Evolutionary conservation across 2,888 invertebrate species (phyloP).

Genomic region (Abrostola tripartita): DNA sequence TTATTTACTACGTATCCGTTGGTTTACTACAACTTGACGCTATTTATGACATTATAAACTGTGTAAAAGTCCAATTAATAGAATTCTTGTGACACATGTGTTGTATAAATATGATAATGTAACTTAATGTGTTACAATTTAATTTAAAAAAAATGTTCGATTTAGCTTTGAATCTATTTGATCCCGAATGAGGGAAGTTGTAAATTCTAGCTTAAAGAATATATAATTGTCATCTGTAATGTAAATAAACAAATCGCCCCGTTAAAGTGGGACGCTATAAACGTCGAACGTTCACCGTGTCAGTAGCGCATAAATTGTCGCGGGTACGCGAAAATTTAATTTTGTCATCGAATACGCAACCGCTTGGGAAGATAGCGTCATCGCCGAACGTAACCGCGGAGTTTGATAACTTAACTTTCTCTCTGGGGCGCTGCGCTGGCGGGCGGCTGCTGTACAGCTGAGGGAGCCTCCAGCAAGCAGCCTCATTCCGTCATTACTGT

Average conservation of each 20-base stretch:
- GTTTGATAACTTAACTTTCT: slow-evolving; percentile 88
- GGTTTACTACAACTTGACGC: not conserved
- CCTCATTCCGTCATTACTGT: slow-evolving; percentile 77
- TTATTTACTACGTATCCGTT: not conserved
- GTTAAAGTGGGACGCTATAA: slow-evolving; percentile 73
- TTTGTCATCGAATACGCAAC: slow-evolving; percentile 87
- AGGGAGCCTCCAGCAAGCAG: slow-evolving; percentile 64
- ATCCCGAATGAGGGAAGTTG: no score
- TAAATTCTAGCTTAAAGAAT: not conserved
- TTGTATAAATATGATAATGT: no score
- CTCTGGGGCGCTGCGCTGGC: slow-evolving; percentile 66
- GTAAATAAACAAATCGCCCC: slow-evolving; percentile 64
- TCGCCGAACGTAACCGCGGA: slow-evolving; percentile 84
- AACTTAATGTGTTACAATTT: no score
- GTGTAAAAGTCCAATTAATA: no score
- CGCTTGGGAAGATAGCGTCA: slow-evolving; percentile 82
- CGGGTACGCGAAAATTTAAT: slow-evolving; percentile 79
- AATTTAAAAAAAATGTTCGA: no score
- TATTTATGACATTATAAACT: no score
- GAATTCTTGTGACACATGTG: no score
- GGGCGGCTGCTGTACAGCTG: slow-evolving; percentile 59
- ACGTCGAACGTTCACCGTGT: slow-evolving; percentile 77
- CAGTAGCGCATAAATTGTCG: slow-evolving; percentile 79
- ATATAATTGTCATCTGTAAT: slow-evolving; percentile 7
- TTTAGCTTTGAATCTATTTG: no score